phyloP scores from a whole-genome alignment of 2,797 vertebrate species.

The Megaceryle alcyon region DNA sequence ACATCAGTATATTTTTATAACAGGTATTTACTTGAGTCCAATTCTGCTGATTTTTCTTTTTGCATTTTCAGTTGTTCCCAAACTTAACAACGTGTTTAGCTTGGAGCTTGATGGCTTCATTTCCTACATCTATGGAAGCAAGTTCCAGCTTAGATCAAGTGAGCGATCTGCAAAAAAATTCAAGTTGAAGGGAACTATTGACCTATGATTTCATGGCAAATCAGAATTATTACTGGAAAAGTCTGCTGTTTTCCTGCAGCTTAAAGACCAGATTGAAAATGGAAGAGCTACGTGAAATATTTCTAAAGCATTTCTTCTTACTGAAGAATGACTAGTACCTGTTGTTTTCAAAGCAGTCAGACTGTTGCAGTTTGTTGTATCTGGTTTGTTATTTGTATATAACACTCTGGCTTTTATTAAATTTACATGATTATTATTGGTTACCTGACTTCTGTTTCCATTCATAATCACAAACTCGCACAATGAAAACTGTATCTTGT shows the following conservation, averaged over 20 bases:
- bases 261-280: neutral
- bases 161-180: constrained; percentile 95
- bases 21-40: neutral
- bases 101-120: constrained; percentile 89
- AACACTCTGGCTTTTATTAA: neutral
- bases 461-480: neutral
- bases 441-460: neutral
- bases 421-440: neutral
- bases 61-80: constrained; percentile 87
- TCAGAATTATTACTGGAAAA: neutral
- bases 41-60: neutral
- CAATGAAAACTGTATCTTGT: neutral
- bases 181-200: constrained; percentile 89
- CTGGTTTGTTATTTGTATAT: neutral
- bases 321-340: neutral
- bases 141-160: constrained; percentile 89
- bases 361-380: neutral
- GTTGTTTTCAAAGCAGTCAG: neutral
- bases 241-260: neutral
- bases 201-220: constrained; percentile 80
- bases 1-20: neutral
- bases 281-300: neutral
- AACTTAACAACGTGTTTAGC: constrained; percentile 89
- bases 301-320: constrained; percentile 1
- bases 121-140: constrained; percentile 93